These are phyloP conservation scores for Ia io DNA, from an alignment of 2,113 vertebrate genomes.

Conservation along the genomic window DNA sequence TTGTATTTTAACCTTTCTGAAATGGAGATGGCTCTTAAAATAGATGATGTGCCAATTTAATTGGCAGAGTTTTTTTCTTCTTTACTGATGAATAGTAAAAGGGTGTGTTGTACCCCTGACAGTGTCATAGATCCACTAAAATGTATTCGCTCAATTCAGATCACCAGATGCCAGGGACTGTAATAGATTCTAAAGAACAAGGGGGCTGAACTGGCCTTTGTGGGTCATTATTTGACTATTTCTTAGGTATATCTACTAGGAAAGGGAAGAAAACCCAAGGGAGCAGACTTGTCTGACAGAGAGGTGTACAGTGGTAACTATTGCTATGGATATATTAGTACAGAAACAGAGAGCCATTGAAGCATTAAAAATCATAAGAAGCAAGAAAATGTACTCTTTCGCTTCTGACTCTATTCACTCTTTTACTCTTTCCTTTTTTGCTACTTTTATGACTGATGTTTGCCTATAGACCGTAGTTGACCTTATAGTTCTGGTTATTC, in stretches of 20 bases:
- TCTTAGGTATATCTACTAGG: not conserved
- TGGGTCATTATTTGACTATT: not conserved
- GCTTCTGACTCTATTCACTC: not conserved
- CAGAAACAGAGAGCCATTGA: not conserved
- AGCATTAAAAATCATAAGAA: not conserved
- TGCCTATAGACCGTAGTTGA: no score
- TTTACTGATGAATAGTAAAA: not conserved
- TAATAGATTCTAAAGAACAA: not conserved
- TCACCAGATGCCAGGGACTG: not conserved
- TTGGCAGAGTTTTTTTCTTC: not conserved
- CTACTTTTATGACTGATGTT: not conserved
- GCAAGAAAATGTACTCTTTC: not conserved
- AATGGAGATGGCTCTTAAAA: not conserved
- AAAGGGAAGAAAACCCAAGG: not conserved
- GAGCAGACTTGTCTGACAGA: not conserved
- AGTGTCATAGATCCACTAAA: not conserved
- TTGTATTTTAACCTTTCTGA: slow-evolving; percentile 7
- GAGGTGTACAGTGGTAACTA: not conserved
- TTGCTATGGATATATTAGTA: not conserved
- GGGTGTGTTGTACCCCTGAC: not conserved
- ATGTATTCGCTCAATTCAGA: not conserved
- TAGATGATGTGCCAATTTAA: not conserved
- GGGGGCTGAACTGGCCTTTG: not conserved
- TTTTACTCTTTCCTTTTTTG: not conserved
- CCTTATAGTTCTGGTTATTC: not conserved